phyloP scores from a whole-genome alignment of 2,888 invertebrate species.

The Drosophila merina region DNA sequence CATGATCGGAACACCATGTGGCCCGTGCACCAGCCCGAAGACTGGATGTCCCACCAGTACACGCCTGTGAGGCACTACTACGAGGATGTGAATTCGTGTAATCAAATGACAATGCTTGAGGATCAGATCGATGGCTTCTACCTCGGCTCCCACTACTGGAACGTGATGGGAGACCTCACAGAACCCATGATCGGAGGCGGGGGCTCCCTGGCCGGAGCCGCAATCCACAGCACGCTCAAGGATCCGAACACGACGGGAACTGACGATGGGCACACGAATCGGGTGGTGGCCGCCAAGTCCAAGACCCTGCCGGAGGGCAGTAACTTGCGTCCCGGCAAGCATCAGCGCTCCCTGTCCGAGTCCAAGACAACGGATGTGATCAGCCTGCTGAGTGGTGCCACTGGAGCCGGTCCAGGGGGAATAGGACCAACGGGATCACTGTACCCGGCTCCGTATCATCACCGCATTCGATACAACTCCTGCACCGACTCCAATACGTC shows the following conservation, averaged over 20 bases:
- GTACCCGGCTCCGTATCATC: conserved; percentile 70
- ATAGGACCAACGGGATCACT: conserved; percentile 11
- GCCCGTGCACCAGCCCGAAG: conserved; percentile 89
- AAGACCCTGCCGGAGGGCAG: conserved; percentile 86
- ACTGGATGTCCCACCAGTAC: conserved; percentile 84
- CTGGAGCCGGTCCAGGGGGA: conserved; percentile 14
- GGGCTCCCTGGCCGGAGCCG: conserved; percentile 27
- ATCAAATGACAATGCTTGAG: conserved; percentile 81
- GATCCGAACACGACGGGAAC: conserved; percentile 68
- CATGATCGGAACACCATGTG: conserved; percentile 91
- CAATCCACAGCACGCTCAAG: conserved; percentile 55
- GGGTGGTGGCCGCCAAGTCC: conserved; percentile 69
- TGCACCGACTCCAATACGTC: conserved; percentile 92
- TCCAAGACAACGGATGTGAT: conserved; percentile 88
- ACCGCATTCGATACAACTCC: conserved; percentile 86
- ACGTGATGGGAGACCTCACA: conserved; percentile 54
- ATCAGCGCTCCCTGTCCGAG: conserved; percentile 88
- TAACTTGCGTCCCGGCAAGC: conserved; percentile 84
- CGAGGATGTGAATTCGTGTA: conserved; percentile 83
- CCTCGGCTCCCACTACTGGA: conserved; percentile 82
- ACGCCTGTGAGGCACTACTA: conserved; percentile 84
- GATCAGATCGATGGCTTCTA: conserved; percentile 83
- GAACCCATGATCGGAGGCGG: conserved; percentile 53
- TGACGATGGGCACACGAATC: conserved; percentile 42
- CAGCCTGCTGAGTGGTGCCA: conserved; percentile 71